phyloP scores from a whole-genome alignment of 2,797 vertebrate species.

The Sparus aurata region DNA sequence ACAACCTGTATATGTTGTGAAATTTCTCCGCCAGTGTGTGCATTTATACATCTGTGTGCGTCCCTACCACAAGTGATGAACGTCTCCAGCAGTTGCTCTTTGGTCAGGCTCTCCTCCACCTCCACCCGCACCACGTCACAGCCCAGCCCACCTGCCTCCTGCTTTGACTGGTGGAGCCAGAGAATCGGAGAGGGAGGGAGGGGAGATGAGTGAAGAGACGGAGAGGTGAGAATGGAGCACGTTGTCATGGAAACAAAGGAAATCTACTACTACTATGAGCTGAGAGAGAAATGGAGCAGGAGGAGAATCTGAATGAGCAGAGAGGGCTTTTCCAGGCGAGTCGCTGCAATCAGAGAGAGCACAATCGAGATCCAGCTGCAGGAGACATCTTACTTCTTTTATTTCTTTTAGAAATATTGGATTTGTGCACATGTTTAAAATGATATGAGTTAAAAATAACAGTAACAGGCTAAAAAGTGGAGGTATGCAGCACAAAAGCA shows the following conservation, averaged over 20 bases:
- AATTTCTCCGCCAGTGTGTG: no score
- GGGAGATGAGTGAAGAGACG: background rate
- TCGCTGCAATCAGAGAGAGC: background rate
- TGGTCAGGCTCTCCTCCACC: conserved; percentile 91
- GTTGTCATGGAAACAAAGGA: conserved; percentile 78
- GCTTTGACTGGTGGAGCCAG: conserved; percentile 87
- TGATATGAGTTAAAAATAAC: no score
- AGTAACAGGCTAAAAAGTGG: background rate
- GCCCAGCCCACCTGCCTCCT: conserved; percentile 86
- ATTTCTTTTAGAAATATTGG: background rate
- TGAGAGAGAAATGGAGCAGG: conserved; percentile 35
- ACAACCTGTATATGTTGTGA: no score
- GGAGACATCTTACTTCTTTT: background rate
- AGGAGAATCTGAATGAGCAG: conserved; percentile 58
- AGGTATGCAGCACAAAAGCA: background rate
- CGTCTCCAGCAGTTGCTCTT: conserved; percentile 92
- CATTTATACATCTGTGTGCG: background rate
- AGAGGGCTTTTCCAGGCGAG: conserved; percentile 53
- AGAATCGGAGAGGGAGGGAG: conserved; percentile 11
- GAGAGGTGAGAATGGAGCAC: conserved; percentile 38
- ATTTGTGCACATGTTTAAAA: background rate
- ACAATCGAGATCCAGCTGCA: background rate
- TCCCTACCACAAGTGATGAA: conserved; percentile 92
- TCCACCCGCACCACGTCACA: conserved; percentile 93
- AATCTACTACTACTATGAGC: conserved; percentile 47